Evolutionary conservation across 2,888 invertebrate species (phyloP).

Genomic region (Ecliptopera silaceata): DNA sequence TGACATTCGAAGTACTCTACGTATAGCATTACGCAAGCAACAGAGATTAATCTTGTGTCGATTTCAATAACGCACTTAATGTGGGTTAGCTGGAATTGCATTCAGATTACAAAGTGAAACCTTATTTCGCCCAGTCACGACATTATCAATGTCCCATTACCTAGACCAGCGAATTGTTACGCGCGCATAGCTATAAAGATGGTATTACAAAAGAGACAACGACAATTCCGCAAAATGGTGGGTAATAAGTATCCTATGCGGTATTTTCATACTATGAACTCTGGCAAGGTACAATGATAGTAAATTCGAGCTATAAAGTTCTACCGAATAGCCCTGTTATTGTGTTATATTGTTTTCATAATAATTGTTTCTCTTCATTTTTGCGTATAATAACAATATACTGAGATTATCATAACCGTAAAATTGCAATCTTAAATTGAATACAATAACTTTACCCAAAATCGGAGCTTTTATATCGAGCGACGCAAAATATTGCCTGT

Average conservation of each 20-base stretch:
- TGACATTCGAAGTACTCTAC: constrained; percentile 51
- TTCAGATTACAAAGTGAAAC: constrained; percentile 52
- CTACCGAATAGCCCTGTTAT: too few species aligned
- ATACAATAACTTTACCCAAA: too few species aligned
- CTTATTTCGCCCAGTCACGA: constrained; percentile 64
- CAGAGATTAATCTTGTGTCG: constrained; percentile 46
- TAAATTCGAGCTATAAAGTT: constrained; percentile 40
- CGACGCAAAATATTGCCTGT: not conserved
- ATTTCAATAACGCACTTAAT: constrained; percentile 51
- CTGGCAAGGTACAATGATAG: constrained; percentile 38
- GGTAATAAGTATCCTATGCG: constrained; percentile 47
- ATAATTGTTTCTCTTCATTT: too few species aligned
- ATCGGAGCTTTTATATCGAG: not conserved
- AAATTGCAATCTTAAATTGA: too few species aligned
- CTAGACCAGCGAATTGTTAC: constrained; percentile 53
- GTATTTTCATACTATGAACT: constrained; percentile 43
- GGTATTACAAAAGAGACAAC: constrained; percentile 46
- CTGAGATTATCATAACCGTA: too few species aligned
- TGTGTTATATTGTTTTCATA: too few species aligned
- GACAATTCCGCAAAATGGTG: constrained; percentile 51
- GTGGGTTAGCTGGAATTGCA: constrained; percentile 45
- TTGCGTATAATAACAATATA: too few species aligned
- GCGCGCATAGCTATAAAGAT: constrained; percentile 40
- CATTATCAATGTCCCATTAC: constrained; percentile 56
- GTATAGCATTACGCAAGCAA: constrained; percentile 55